Evolutionary conservation across 2,113 vertebrate genomes (phyloP).

Genomic region (Pterocles gutturalis): DNA sequence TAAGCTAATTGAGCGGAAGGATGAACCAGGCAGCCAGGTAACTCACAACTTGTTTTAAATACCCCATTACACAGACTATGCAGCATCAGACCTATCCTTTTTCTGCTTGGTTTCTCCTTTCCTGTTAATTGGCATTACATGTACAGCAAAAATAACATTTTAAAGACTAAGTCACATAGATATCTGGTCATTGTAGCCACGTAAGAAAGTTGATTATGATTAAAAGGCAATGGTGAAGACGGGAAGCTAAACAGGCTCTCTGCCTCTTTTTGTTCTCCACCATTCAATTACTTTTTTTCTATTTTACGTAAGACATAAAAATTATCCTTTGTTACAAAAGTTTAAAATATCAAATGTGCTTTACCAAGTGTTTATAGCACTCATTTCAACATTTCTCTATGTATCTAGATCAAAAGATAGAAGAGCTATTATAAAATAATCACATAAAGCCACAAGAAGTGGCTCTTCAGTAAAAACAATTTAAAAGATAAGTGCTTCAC

Average conservation of each 20-base stretch:
- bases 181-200: neutral
- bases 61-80: neutral
- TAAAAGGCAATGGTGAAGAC: neutral
- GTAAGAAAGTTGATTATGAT: neutral
- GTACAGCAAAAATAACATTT: neutral
- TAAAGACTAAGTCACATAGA: neutral
- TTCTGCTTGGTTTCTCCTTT: neutral
- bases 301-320: neutral
- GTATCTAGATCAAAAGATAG: neutral
- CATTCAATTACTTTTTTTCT: neutral
- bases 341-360: neutral
- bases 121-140: neutral
- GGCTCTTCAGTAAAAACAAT: neutral
- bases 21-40: neutral
- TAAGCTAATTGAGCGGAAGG: neutral
- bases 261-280: neutral
- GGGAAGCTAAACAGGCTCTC: neutral
- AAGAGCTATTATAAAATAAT: slow-evolving; percentile 22
- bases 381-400: neutral
- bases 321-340: neutral
- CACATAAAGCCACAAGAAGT: neutral
- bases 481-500: neutral
- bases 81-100: neutral
- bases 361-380: neutral
- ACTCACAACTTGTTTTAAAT: neutral